phyloP scores from a whole-genome alignment of 37 sponge, comb jelly and placozoan genomes.

The Hormiphora californensis region DNA sequence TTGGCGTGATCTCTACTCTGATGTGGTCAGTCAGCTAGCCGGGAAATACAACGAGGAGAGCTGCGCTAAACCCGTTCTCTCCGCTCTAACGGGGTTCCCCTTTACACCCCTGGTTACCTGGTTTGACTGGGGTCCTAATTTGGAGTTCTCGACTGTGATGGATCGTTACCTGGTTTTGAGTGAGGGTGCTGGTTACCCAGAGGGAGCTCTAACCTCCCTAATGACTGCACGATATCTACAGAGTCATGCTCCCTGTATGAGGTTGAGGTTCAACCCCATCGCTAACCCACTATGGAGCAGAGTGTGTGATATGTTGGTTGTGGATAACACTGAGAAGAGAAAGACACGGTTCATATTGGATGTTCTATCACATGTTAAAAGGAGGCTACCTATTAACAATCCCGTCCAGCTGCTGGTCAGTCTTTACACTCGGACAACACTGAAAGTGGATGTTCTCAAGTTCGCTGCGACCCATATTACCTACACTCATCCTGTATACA shows the following conservation, averaged over 20 bases:
- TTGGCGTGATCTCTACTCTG: not conserved
- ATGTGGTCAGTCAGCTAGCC: not conserved
- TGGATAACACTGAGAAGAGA: not conserved
- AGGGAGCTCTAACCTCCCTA: not conserved
- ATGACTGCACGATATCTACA: constrained; percentile 11
- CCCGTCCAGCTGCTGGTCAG: not conserved
- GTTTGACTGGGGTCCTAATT: constrained; percentile 31
- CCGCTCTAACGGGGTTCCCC: not conserved
- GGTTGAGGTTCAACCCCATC: not conserved
- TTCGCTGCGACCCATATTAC: not conserved
- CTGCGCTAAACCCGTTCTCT: not conserved
- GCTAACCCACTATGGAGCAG: not conserved
- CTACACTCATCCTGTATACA: not conserved
- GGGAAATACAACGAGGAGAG: not conserved
- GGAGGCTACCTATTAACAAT: not conserved
- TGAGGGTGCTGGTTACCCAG: not conserved
- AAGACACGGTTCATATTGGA: not conserved
- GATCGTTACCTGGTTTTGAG: no score
- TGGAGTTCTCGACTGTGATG: not conserved
- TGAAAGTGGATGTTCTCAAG: not conserved
- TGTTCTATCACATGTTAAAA: not conserved
- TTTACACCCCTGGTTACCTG: not conserved
- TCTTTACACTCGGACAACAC: constrained; percentile 3
- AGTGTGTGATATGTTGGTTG: not conserved
- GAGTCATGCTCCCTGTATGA: not conserved